phyloP scores from a whole-genome alignment of 2,888 invertebrate genomes.

The Temnothorax rugatulus region DNA sequence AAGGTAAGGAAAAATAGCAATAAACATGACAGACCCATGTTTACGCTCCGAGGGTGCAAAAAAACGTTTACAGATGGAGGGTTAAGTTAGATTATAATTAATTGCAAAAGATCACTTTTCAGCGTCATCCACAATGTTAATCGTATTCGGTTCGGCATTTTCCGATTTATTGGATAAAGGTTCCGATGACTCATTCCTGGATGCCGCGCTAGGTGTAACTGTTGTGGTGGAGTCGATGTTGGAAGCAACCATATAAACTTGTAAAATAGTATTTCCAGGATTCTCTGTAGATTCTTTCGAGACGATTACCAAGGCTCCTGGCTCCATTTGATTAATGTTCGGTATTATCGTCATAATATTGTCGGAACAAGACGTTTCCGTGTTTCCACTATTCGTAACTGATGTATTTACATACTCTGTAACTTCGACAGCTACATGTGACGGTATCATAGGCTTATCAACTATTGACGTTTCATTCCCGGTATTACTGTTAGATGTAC shows the following conservation, averaged over 20 bases:
- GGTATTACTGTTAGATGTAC: constrained; percentile 69
- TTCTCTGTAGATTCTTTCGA: constrained; percentile 85
- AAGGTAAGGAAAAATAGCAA: too few relatives aligned
- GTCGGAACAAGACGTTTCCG: constrained; percentile 50
- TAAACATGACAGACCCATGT: too few relatives aligned
- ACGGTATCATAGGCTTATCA: background rate
- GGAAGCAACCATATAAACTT: constrained; percentile 87
- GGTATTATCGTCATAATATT: constrained; percentile 76
- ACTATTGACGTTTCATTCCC: constrained; percentile 60
- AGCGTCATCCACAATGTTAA: constrained; percentile 63
- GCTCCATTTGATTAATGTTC: constrained; percentile 83
- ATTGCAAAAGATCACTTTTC: constrained; percentile 53
- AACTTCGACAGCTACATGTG: constrained; percentile 20
- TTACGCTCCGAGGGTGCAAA: too few relatives aligned
- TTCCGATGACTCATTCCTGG: constrained; percentile 77
- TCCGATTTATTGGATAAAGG: constrained; percentile 79
- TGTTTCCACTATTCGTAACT: constrained; percentile 1
- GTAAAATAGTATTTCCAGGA: constrained; percentile 85
- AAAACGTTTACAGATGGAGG: too few relatives aligned
- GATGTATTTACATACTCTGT: constrained; percentile 30
- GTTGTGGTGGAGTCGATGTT: constrained; percentile 70
- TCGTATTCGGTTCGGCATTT: constrained; percentile 62
- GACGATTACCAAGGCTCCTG: constrained; percentile 87
- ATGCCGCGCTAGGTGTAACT: constrained; percentile 79
- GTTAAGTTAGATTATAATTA: background rate